A percentile compares a stretch with the other conserved stretches of the same genome.
These are phyloP conservation scores for Urocynchramus pylzowi DNA, from an alignment of 2,113 vertebrate species.

Conservation along the genomic window DNA sequence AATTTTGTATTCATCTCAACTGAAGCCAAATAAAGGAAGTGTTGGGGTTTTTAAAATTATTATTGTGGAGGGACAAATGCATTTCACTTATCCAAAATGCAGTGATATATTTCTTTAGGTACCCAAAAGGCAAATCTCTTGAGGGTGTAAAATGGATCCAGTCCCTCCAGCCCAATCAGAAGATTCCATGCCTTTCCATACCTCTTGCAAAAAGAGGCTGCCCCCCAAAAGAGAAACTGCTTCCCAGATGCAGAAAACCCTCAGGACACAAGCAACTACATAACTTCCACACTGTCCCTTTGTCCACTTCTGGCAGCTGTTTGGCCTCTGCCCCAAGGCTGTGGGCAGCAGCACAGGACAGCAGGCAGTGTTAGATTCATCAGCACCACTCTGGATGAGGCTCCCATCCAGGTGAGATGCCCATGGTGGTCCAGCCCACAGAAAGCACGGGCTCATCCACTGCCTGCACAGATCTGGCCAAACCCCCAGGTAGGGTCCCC, in stretches of 20 bases:
- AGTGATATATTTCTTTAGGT: not conserved
- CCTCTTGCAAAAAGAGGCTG: not conserved
- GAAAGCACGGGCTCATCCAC: not conserved
- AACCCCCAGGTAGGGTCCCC: not conserved
- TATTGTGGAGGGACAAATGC: not conserved
- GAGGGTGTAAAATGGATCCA: not conserved
- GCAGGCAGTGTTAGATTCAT: not conserved
- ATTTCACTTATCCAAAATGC: not conserved
- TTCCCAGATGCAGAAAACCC: not conserved
- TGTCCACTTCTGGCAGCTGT: not conserved
- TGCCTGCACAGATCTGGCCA: not conserved
- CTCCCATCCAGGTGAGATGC: not conserved
- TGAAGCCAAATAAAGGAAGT: not conserved
- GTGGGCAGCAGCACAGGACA: rapidly evolving
- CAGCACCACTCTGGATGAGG: not conserved
- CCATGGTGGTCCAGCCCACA: rapidly evolving
- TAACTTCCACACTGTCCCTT: not conserved
- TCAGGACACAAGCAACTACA: not conserved
- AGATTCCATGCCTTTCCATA: not conserved
- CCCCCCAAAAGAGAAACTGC: not conserved
- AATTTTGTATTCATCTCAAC: not conserved
- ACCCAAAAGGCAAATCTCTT: not conserved
- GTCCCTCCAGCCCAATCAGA: not conserved
- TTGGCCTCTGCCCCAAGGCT: not conserved
- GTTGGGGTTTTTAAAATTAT: not conserved